phyloP scores from a whole-genome alignment of 1,140 invertebrate species.

The Pseudoatta argentina region DNA sequence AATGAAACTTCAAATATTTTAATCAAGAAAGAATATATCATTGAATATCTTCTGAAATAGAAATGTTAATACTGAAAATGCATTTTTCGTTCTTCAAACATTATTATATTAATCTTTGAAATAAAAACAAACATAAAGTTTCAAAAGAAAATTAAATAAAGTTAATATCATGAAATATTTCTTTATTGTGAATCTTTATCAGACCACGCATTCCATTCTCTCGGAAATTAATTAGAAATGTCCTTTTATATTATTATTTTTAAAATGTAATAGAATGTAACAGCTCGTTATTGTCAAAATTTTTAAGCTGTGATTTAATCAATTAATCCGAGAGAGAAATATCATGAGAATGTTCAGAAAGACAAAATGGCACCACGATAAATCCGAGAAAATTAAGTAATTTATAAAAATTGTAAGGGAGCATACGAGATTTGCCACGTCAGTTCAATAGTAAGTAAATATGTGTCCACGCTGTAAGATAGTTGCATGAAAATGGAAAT shows the following conservation, averaged over 20 bases:
- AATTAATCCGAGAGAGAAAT: background rate
- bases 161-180: background rate
- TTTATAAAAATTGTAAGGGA: slow-evolving; percentile 12
- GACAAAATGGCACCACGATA: too few relatives aligned
- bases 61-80: slow-evolving; percentile 22
- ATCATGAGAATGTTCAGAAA: background rate
- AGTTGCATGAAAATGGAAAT: slow-evolving; percentile 29
- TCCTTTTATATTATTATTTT: background rate
- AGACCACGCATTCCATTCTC: background rate
- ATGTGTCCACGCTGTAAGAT: background rate
- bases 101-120: slow-evolving; percentile 23
- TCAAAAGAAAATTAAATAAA: background rate
- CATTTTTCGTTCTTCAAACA: background rate
- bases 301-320: background rate
- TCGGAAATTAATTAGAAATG: background rate
- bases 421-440: background rate
- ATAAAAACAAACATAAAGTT: background rate
- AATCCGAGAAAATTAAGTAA: slow-evolving; percentile 13
- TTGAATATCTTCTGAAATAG: background rate
- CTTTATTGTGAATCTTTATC: background rate
- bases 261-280: background rate
- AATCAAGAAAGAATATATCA: background rate
- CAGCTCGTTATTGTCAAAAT: background rate
- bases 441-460: slow-evolving; percentile 5
- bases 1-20: background rate